Conservation (phyloP, 2,888 invertebrate species). For the Anthophora plumipes region DNA sequence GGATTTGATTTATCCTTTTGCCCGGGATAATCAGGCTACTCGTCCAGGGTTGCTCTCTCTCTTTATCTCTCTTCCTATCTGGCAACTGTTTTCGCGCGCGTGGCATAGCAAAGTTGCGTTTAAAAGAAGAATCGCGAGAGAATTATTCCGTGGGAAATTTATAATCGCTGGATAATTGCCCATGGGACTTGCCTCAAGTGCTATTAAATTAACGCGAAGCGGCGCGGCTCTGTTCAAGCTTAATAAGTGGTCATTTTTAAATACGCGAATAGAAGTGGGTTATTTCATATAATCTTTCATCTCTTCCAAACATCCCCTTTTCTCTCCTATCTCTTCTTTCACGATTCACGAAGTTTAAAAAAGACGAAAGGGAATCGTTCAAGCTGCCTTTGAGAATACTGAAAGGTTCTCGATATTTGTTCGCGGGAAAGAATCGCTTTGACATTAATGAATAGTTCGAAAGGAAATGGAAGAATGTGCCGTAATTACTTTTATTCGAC, state of each 20-base stretch:
- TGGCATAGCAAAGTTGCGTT: neutral
- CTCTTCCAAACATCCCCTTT: neutral
- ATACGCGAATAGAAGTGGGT: neutral
- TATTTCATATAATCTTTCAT: neutral
- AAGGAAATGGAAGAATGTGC: neutral
- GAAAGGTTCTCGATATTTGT: constrained; percentile 14
- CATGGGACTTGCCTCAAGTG: constrained; percentile 8
- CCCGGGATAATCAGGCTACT: constrained; percentile 34
- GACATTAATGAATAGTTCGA: constrained; percentile 37
- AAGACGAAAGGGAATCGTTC: neutral
- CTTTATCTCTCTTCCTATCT: no score
- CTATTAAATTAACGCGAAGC: constrained; percentile 19
- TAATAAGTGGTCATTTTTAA: constrained; percentile 18
- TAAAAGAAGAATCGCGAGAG: neutral
- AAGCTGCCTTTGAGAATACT: neutral
- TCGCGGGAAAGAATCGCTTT: constrained; percentile 9
- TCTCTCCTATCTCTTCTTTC: neutral
- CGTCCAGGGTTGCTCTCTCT: neutral
- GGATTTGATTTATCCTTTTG: constrained; percentile 29
- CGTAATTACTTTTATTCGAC: constrained; percentile 42
- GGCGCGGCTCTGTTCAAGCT: no score
- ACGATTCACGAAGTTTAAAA: neutral
- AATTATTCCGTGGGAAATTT: constrained; percentile 26
- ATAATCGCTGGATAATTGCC: constrained; percentile 38
- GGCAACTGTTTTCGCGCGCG: constrained; percentile 14